These are phyloP conservation scores for Gnathonemus echidnorhynchus DNA, from an alignment of 2,113 vertebrate species.

Conservation along the genomic window DNA sequence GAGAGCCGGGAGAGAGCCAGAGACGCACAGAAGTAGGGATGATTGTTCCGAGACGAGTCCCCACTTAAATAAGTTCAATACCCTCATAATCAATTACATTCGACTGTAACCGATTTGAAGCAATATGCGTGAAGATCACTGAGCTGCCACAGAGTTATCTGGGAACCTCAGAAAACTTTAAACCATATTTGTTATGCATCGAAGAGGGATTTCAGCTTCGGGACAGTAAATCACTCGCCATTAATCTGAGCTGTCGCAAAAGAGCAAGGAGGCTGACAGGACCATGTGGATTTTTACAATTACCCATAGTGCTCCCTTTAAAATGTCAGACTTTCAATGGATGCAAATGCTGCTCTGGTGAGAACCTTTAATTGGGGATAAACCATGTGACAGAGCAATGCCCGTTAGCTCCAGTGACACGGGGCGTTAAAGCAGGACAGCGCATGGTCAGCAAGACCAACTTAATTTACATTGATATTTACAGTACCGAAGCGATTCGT, in stretches of 20 bases:
- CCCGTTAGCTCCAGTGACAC: not conserved
- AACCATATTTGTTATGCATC: not conserved
- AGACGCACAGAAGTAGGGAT: not conserved
- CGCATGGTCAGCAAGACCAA: not conserved
- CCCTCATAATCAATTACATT: not conserved
- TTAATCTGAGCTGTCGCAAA: constrained; percentile 1
- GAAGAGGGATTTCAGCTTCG: not conserved
- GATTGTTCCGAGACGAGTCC: not conserved
- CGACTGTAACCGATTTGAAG: constrained; percentile 1
- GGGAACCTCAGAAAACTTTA: not conserved
- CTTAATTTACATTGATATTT: not conserved
- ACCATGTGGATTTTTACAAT: not conserved
- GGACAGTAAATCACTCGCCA: constrained; percentile 3
- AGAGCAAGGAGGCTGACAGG: not conserved
- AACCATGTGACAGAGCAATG: constrained; percentile 9
- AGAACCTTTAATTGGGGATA: constrained; percentile 35
- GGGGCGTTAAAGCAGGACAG: not conserved
- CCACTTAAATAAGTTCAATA: not conserved
- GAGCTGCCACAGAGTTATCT: not conserved
- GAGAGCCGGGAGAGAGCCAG: not conserved
- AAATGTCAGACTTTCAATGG: constrained; percentile 24
- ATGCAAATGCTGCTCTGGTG: not conserved
- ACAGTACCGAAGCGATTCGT: not conserved
- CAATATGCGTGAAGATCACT: not conserved
- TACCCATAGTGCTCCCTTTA: not conserved